Evolutionary conservation across 2,113 vertebrate species (phyloP), one percentile per base, ranked within the genome.

Genomic region (Gobiocypris rarus): DNA sequence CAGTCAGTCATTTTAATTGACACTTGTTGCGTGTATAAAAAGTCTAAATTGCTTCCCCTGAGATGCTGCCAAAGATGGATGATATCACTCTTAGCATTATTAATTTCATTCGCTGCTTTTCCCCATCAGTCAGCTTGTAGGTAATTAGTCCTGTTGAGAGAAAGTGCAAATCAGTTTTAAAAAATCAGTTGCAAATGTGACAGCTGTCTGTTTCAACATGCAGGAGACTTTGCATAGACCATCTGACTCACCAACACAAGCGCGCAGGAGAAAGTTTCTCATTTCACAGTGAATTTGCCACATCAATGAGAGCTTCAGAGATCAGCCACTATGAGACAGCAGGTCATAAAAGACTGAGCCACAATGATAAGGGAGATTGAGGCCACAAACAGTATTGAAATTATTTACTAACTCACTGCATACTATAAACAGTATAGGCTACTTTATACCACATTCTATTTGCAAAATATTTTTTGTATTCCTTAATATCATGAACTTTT

Each of bases 141-240:
- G 87, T 89, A 87, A 91, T 91, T 89, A 89, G 82, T 89, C 82
- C 34, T 59, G 70, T 78, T 71, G 71, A 86, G 89, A 88, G 84
- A 86, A 84, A 90, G 90, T 80, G 34, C 56, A 59, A 58, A 78
- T 61, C 56, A 78, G 75, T 59, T 43, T 1, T 17, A 75, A 5
- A 45, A 69, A 41, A 61, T 84, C 76, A 86, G 84, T 87, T 83
- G 78, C 85, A 90, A 92, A 91, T 93, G 87, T 88, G 65, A 78
- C 85, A 75, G 28, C 81, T 80, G 14, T 70, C 86, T 84, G 76
- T 82, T 56, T 77, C 74, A 70, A 63, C 82, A 75, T 52, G 80
- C 14, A 48, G 11, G 71, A 58, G 28, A 41, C 24, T 54, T 19
- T 54, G 52, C 50, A 13, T 15, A 63, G n/a, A 69, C 48, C 24